A percentile compares a stretch with the other conserved stretches of the same genome.
phyloP scores from a whole-genome alignment of 2,797 vertebrate genomes.

The Lophotriccus pileatus region DNA sequence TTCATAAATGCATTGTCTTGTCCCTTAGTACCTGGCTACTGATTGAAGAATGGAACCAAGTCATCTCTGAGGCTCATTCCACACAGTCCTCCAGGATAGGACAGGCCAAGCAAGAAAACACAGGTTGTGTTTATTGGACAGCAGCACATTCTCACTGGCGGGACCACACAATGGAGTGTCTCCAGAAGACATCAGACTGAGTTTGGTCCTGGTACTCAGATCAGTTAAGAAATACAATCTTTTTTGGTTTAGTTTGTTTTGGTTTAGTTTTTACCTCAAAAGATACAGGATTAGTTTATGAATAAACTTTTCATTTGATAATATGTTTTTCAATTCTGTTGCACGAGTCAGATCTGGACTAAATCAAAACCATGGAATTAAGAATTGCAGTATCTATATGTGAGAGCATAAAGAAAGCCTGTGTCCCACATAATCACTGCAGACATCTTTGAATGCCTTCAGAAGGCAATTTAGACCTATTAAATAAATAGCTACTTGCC shows the following conservation, averaged over 20 bases:
- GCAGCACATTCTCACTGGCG: neutral
- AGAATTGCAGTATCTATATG: neutral
- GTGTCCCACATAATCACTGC: neutral
- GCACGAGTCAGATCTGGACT: neutral
- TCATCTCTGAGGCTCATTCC: neutral
- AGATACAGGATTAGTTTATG: neutral
- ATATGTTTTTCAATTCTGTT: neutral
- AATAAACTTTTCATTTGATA: neutral
- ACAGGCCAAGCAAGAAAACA: neutral
- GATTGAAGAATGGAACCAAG: neutral
- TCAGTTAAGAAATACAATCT: neutral
- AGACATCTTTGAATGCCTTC: neutral
- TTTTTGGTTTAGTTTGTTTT: neutral
- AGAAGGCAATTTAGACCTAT: neutral
- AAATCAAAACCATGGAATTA: neutral
- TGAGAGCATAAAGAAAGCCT: neutral
- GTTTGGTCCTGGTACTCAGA: neutral
- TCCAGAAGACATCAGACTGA: neutral
- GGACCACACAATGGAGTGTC: neutral
- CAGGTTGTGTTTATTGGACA: neutral
- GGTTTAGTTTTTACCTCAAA: accelerated
- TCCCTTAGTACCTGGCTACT: neutral
- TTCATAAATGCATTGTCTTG: neutral
- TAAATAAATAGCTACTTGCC: neutral
- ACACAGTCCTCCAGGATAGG: neutral